These are phyloP conservation scores for Hycleus cichorii DNA, from an alignment of 1,140 invertebrate genomes.

Conservation along the genomic window DNA sequence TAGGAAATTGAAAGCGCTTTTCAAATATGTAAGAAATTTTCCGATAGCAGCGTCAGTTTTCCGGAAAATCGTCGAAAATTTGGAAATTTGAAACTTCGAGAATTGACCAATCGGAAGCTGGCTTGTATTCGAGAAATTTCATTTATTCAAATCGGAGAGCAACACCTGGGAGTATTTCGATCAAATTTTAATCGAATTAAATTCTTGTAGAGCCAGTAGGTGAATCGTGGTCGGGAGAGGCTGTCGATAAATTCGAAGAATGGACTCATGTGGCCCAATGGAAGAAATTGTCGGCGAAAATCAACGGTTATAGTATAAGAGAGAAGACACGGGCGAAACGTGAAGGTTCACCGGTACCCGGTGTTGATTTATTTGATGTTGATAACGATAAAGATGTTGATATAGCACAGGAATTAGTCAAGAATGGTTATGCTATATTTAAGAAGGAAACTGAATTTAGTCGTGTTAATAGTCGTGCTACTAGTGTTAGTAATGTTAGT, in stretches of 20 bases:
- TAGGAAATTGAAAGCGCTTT: too few species aligned
- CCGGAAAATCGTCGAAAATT: too few species aligned
- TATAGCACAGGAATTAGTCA: constrained; percentile 36
- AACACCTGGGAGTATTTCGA: too few species aligned
- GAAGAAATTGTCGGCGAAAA: constrained; percentile 59
- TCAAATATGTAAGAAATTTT: too few species aligned
- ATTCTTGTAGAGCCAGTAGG: constrained; percentile 30
- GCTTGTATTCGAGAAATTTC: too few species aligned
- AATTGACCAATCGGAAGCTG: too few species aligned
- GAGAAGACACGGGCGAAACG: constrained; percentile 39
- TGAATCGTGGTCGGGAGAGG: constrained; percentile 53
- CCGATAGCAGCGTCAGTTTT: too few species aligned
- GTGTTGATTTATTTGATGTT: constrained; percentile 54
- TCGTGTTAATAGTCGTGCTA: constrained; percentile 8
- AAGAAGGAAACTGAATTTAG: constrained; percentile 23
- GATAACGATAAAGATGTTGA: constrained; percentile 32
- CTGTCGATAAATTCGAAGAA: constrained; percentile 63
- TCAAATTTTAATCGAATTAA: constrained; percentile 25
- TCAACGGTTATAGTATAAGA: constrained; percentile 57
- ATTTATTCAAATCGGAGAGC: too few species aligned
- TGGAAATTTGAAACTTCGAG: too few species aligned
- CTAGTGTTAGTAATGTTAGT: constrained; percentile 31
- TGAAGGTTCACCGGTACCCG: constrained; percentile 54
- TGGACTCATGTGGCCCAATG: constrained; percentile 55
- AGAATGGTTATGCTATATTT: constrained; percentile 32